Base-by-base conservation (phyloP, 2,797 vertebrate genomes). In the Sebastes diploproa region DNA sequence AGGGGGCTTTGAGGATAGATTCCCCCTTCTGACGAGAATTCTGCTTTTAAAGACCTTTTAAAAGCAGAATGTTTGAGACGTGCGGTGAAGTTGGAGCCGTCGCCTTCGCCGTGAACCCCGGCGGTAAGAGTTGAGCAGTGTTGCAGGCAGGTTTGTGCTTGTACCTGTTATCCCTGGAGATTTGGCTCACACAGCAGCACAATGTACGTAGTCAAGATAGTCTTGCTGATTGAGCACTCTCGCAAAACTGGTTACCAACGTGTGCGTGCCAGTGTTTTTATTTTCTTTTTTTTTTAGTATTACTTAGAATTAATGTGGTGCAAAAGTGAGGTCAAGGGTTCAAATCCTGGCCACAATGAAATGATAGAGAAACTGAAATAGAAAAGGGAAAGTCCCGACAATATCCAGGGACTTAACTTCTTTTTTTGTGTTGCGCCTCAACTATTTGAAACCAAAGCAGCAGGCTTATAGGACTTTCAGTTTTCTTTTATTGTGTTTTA, bases 121-220 rank as follows among this genome's bases (percentile, higher is more conserved):
- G 68, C 23, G 71, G 78, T 81, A 54, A 42, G 81, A 85, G 84
- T 76, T 85, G 79, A 91, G 80, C 84, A 81, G 86, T 88, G 86
- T 88, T 75, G 56, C 1, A 55, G 91, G 83, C 91, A 90, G 85
- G 94, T 92, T 85, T 42, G 69, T 86, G 77, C 91, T 72, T 88
- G 92, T 85, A 78, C 82, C 82, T 86, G 82, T 89, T 84, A 83
- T 88, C 89, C 85, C 80, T 82, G 81, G 75, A 91, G 88, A 89
- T 91, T 84, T 85, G 58, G 67, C 84, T 84, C 68, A 62, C 69
- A 59, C 76, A 78, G 83, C 70, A 86, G 84, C 72, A 75, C 75
- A 78, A 36, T 87, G 75, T 75, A 63, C 22, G 20, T 16, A 34
- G 79, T 90, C 46, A 75, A 86, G 82, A 90, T 82, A 83, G 84